Conservation (phyloP, 1,140 invertebrate species). For the Pararge aegeria region DNA sequence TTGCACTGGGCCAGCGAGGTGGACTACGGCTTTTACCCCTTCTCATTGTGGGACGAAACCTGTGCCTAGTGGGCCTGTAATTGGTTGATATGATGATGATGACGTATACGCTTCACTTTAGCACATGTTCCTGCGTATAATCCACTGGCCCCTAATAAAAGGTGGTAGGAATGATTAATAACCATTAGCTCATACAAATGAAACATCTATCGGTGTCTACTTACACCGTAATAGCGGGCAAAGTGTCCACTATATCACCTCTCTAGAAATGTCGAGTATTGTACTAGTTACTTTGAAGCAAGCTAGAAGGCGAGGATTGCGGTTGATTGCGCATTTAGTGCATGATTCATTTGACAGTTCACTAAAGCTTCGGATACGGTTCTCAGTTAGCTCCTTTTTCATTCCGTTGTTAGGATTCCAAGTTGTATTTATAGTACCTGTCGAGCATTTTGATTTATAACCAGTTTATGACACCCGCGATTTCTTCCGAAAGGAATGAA, state of each 20-base stretch:
- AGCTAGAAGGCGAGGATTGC: constrained; percentile 28
- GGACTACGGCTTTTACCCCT: too few species aligned
- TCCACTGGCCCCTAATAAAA: too few species aligned
- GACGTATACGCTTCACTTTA: too few species aligned
- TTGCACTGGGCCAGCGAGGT: too few species aligned
- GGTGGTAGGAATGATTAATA: too few species aligned
- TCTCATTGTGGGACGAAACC: too few species aligned
- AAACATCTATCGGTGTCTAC: too few species aligned
- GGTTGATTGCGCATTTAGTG: constrained; percentile 30
- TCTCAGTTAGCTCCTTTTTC: constrained; percentile 16
- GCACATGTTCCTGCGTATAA: too few species aligned
- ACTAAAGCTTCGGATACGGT: constrained; percentile 22
- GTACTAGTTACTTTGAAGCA: constrained; percentile 10
- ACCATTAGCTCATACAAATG: too few species aligned
- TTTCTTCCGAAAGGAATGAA: background rate
- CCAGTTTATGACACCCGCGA: background rate
- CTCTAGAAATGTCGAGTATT: constrained; percentile 19
- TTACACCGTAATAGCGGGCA: background rate
- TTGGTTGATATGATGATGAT: too few species aligned
- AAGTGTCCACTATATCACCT: constrained; percentile 26
- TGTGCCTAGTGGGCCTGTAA: too few species aligned
- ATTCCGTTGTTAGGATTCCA: background rate
- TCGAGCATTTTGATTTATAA: background rate
- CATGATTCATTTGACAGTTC: constrained; percentile 31
- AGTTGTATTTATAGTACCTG: background rate